Conservation (phyloP, 1,140 invertebrate genomes). For the Drosophila ercepeae region DNA sequence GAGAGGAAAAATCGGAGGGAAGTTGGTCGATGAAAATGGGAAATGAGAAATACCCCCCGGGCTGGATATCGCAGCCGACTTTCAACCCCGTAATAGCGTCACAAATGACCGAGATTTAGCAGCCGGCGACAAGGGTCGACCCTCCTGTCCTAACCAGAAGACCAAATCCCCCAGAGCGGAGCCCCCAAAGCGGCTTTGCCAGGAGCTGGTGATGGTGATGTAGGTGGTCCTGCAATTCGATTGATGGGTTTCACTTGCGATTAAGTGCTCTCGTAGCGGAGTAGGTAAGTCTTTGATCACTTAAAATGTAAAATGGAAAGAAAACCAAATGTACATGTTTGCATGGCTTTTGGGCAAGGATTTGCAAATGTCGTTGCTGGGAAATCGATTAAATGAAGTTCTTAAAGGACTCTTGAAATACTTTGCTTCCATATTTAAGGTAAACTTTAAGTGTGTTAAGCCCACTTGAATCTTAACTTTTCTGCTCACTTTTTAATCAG, state of each 20-base stretch:
- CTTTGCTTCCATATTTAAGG: no score
- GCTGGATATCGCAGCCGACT: conserved; percentile 3
- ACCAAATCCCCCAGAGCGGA: background rate
- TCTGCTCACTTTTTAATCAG: background rate
- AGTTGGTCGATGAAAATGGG: background rate
- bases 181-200: conserved; percentile 1
- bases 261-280: conserved; percentile 32
- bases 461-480: background rate
- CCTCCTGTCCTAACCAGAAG: conserved; percentile 41
- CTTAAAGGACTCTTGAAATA: background rate
- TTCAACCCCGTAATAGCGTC: conserved; percentile 57
- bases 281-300: conserved; percentile 1
- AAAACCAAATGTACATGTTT: conserved; percentile 1
- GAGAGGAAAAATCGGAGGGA: background rate
- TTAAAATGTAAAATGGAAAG: background rate
- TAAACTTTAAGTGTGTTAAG: background rate
- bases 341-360: no score
- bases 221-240: conserved; percentile 66
- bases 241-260: conserved; percentile 69
- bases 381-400: conserved; percentile 7
- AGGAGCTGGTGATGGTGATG: conserved; percentile 14
- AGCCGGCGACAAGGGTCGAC: conserved; percentile 35
- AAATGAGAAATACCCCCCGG: background rate
- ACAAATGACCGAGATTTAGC: conserved; percentile 76
- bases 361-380: background rate